These are phyloP conservation scores for Habropoda laboriosa DNA, from an alignment of 1,140 invertebrate genomes.

Conservation along the genomic window DNA sequence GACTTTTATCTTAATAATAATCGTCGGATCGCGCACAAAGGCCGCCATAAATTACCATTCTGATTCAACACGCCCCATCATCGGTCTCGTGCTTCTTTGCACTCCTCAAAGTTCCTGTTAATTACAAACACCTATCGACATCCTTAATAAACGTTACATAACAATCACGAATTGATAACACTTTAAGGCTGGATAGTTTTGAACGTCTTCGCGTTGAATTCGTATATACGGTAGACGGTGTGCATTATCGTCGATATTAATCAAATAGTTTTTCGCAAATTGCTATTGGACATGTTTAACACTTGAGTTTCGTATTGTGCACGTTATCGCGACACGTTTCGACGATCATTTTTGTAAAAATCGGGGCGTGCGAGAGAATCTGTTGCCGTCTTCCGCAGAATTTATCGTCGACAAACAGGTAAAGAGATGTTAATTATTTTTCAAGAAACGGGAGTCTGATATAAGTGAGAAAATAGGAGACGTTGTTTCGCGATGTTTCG, in stretches of 20 bases:
- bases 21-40: not conserved
- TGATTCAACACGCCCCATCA: not conserved
- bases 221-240: not conserved
- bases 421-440: not conserved
- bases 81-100: not conserved
- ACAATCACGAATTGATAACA: not conserved
- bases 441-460: too few species aligned
- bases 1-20: constrained; percentile 21
- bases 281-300: not conserved
- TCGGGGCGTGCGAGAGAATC: too few species aligned
- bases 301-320: not conserved
- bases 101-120: constrained; percentile 1
- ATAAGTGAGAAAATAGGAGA: too few species aligned
- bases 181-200: not conserved
- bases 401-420: not conserved
- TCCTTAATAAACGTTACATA: constrained; percentile 9
- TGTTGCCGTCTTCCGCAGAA: not conserved
- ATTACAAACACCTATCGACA: not conserved
- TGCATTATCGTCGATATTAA: not conserved
- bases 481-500: too few species aligned
- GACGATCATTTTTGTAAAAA: not conserved
- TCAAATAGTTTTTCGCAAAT: not conserved
- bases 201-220: not conserved
- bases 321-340: not conserved
- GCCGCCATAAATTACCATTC: not conserved